Evolutionary conservation across 2,888 invertebrate genomes (phyloP).

Genomic region (Tryphoninae sp.): DNA sequence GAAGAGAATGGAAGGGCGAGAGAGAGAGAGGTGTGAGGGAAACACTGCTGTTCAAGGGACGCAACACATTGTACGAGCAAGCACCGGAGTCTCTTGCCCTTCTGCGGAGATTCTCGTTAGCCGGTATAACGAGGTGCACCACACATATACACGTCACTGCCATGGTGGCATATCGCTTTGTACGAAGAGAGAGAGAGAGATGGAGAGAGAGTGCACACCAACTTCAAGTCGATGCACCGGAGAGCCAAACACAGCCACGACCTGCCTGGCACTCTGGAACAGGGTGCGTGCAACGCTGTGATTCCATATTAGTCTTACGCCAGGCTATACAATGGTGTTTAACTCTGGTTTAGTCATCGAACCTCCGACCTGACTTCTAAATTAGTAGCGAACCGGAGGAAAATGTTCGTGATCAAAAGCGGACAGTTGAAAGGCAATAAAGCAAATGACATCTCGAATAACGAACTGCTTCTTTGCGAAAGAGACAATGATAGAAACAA

Average conservation of each 20-base stretch:
- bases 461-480: background rate
- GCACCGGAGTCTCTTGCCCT: conserved; percentile 50
- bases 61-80: conserved; percentile 34
- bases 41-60: conserved; percentile 53
- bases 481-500: background rate
- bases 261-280: conserved; percentile 6
- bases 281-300: conserved; percentile 6
- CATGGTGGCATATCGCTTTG: conserved; percentile 24
- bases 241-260: conserved; percentile 20
- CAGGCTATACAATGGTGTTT: conserved; percentile 41
- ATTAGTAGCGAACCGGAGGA: conserved; percentile 51
- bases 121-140: conserved; percentile 46
- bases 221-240: conserved; percentile 26
- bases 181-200: conserved; percentile 13
- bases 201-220: conserved; percentile 34
- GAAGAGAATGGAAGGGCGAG: conserved; percentile 22
- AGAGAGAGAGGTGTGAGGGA: conserved; percentile 42
- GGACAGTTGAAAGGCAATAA: conserved; percentile 20
- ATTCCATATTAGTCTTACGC: conserved; percentile 22
- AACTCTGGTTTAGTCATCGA: conserved; percentile 60
- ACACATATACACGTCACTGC: conserved; percentile 1
- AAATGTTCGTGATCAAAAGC: background rate
- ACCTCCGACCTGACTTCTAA: conserved; percentile 55
- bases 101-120: conserved; percentile 58
- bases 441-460: background rate